Conservation (phyloP, 2,797 vertebrate genomes). For the Hafferia zeledoni region DNA sequence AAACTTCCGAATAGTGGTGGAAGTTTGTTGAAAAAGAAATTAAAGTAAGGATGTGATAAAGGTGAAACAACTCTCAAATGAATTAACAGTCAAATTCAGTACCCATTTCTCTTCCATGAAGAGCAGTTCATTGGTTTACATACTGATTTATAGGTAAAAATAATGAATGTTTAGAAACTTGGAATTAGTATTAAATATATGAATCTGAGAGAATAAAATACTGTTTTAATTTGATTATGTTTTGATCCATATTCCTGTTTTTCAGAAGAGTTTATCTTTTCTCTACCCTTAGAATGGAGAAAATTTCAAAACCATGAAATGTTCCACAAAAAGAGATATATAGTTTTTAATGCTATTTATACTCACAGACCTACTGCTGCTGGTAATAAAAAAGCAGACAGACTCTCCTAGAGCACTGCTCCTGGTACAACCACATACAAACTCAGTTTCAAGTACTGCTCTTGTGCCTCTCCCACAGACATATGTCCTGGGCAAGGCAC, state of each 20-base stretch:
- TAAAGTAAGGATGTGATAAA: not conserved
- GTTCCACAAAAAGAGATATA: not conserved
- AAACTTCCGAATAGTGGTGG: not conserved
- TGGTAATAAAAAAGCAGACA: not conserved
- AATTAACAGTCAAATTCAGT: not conserved
- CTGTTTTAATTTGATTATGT: not conserved
- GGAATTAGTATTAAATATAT: not conserved
- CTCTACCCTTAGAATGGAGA: not conserved
- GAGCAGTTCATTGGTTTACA: not conserved
- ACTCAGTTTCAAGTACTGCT: constrained; percentile 16
- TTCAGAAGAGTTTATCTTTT: not conserved
- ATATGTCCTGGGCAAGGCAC: not conserved
- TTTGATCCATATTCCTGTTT: not conserved
- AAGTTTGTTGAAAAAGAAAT: not conserved
- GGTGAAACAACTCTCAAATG: not conserved
- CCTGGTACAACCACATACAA: not conserved
- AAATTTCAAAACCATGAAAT: not conserved
- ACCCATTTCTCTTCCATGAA: not conserved
- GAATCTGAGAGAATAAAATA: not conserved
- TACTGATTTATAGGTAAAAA: not conserved
- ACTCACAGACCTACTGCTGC: not conserved
- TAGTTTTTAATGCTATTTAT: not conserved
- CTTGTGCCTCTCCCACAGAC: not conserved
- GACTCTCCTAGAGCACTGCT: not conserved
- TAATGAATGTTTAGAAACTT: not conserved